Evolutionary conservation across 1,140 invertebrate species (phyloP), one percentile per base, ranked within the genome.

Genomic region (Saccostrea echinata): DNA sequence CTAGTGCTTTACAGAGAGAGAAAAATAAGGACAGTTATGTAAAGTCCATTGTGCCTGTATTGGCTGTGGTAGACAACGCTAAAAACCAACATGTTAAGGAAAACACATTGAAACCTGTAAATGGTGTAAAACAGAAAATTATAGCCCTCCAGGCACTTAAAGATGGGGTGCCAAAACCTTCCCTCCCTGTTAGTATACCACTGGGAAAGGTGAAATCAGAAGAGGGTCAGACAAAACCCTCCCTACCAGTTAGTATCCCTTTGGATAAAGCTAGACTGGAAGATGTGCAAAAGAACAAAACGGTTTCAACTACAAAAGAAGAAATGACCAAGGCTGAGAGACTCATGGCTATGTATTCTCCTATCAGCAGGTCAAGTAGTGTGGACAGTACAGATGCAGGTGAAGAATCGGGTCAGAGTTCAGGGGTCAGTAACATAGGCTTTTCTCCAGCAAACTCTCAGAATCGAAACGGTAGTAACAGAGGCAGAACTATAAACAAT

Each of bases 321-420:
- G 35, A 84, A 30, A 24, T n/a, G 16, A 33, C 52, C 3, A 84
- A 84, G 16, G 80, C 51, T n/a, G 57, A 30, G 52, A 85, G 86
- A 84, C 83, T 80, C 18, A 61, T 85, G 80, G 68, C 52, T 27
- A 92, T 85, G 57, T 97, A 96, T 89, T 97, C 97, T 88, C 96
- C 97, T 3, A 97, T 97, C 88, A 97, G 97, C 24, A 95, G 97
- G 89, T 97, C 96, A 0, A 96, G 95, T 84, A 96, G 96, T 91
- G 95, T 96, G 11, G 96, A 97, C 88, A 96, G 96, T 84, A 88
- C 89, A 83, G 90, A 88, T n/a, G 80, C 87, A 51, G 85, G 88
- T 43, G 90, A 87, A 21, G 86, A 88, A 85, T 71, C 43, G 6
- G 83, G 27, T 43, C 84, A 35, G 0, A 82, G 76, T 55, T 84